Conservation (phyloP, 2,888 invertebrate species). For the Coecobrya sp. region DNA sequence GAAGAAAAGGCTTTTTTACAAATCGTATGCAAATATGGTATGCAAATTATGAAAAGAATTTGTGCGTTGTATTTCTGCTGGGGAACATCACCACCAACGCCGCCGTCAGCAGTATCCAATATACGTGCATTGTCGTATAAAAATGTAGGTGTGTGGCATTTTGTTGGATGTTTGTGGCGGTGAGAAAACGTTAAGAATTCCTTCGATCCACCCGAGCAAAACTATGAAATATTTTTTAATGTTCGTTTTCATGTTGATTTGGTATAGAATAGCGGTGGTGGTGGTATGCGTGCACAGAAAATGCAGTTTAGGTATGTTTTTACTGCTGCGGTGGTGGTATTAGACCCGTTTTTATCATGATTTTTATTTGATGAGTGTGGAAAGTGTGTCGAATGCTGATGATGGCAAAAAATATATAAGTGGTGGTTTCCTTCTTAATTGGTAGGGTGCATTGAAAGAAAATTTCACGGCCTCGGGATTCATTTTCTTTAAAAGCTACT, state of each 20-base stretch:
- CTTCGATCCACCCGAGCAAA: no score
- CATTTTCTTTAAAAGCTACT: not conserved
- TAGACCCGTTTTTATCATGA: not conserved
- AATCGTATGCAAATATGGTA: not conserved
- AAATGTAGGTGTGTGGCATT: not conserved
- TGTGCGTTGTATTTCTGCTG: not conserved
- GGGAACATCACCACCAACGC: not conserved
- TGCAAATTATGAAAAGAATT: not conserved
- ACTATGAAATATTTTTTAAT: no score
- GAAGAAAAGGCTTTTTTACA: not conserved
- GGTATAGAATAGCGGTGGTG: no score
- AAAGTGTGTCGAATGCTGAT: constrained; percentile 73
- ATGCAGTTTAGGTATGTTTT: not conserved
- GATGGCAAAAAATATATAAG: not conserved
- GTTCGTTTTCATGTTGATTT: no score
- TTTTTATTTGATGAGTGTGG: constrained; percentile 29
- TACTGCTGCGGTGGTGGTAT: not conserved
- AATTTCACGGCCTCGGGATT: constrained; percentile 75
- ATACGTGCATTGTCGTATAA: not conserved
- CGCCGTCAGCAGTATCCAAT: not conserved
- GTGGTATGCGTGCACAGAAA: not conserved
- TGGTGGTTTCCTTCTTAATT: constrained; percentile 45
- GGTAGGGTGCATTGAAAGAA: constrained; percentile 38
- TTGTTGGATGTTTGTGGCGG: not conserved
- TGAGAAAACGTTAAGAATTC: no score